Conservation (phyloP, 2,888 invertebrate species). For the Dugesia japonica region DNA sequence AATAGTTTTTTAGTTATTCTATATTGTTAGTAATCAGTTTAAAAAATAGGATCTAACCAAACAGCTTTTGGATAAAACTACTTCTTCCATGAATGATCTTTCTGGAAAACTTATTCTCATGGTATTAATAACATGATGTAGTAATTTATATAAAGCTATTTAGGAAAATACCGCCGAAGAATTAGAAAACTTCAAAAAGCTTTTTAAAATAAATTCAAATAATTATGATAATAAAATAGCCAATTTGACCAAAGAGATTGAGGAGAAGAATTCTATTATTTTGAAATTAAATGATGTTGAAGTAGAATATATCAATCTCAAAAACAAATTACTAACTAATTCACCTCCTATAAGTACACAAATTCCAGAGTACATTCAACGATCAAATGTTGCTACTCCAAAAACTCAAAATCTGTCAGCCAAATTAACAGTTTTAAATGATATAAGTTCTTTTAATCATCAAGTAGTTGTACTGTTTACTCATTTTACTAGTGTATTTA, state of each 20-base stretch:
- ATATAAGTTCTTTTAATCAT: no score
- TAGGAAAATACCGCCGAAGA: neutral
- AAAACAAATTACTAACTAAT: neutral
- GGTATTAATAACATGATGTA: no score
- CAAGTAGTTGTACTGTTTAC: no score
- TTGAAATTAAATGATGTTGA: neutral
- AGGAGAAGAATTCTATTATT: neutral
- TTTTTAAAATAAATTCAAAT: neutral
- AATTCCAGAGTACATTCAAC: slow-evolving; percentile 6
- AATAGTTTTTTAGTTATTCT: no score
- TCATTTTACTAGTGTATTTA: no score
- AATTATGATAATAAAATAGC: neutral
- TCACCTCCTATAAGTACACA: neutral
- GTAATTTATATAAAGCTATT: no score
- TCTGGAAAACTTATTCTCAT: no score
- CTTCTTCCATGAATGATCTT: no score
- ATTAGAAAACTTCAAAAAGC: neutral
- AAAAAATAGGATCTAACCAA: no score
- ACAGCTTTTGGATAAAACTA: no score
- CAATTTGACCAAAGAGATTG: neutral
- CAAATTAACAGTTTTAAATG: neutral
- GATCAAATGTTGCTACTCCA: neutral
- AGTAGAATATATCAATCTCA: neutral
- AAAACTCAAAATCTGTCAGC: neutral
- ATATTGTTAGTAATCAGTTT: no score